Base-by-base conservation (phyloP, 2,888 invertebrate genomes). In the Pollenia amentaria region DNA sequence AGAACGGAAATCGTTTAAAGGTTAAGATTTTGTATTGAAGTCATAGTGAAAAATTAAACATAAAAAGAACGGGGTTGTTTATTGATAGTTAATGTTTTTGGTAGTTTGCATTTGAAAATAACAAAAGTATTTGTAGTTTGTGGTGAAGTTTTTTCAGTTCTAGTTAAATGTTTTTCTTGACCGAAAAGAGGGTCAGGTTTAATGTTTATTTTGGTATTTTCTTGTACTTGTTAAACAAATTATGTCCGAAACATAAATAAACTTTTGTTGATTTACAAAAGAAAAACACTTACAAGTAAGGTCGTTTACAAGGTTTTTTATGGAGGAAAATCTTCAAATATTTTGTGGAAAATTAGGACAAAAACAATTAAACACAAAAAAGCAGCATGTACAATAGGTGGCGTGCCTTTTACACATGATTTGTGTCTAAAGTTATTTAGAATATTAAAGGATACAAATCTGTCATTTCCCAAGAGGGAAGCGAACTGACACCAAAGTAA, bases 1-100 rank as follows among this genome's bases (percentile, higher is more conserved):
- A 85, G 85, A 85, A 85, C 85, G 85, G 85, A 85, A 82, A 82
- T 77, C 60, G 82, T 75, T 82, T 73, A 85, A 82, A 85, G 85
- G 85, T 85, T 85, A 85, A 85, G 77, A 72, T 85, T 84, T 73
- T 62, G 42, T 81, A 67, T 62, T 62, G 51, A 76, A 82, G 46
- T 38, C 11, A 62, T 62, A 62, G 60, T n/a, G 21, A 38, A 80
- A 73, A 69, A 82, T 3, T n/a, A 77, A 83, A 72, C 29, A 62
- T 42, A 53, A 65, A 40, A 53, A 62, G 38, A 67, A 64, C 46
- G 42, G 62, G 44, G 77, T 73, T 78, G 14, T 57, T 18, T 73
- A 83, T 67, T 60, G 57, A 72, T 42, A 14, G 57, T 48, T 57
- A n/a, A 38, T 42, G 11, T 44, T 18, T 42, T 60, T 60, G 69